A percentile compares a stretch with the other conserved stretches of the same genome.
Conservation (phyloP, 1,140 invertebrate genomes). For the Tetragnatha versicolor region DNA sequence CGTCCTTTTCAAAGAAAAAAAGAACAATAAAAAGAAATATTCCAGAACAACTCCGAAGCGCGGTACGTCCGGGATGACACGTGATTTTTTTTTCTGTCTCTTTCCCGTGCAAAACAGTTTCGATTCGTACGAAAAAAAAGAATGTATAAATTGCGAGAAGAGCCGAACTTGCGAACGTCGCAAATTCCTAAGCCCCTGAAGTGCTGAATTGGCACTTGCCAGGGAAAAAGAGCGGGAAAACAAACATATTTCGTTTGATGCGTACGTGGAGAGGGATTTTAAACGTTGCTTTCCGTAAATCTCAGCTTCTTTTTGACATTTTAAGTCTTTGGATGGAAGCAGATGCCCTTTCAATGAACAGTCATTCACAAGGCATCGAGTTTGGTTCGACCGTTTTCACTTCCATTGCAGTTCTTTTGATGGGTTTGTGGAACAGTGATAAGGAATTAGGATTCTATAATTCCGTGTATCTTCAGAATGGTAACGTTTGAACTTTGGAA, state of each 20-base stretch:
- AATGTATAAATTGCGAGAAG: background rate
- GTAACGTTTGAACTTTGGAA: no score
- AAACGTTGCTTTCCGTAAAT: background rate
- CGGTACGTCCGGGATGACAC: constrained; percentile 5
- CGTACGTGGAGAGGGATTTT: background rate
- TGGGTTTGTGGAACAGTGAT: no score
- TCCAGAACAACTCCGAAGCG: no score
- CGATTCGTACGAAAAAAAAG: background rate
- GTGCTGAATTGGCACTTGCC: background rate
- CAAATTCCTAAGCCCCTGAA: constrained; percentile 4
- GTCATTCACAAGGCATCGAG: no score
- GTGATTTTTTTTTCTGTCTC: background rate
- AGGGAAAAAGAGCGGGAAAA: background rate
- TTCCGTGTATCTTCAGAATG: no score
- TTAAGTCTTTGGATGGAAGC: background rate
- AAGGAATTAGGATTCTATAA: no score
- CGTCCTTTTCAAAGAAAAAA: no score
- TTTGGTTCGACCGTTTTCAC: no score
- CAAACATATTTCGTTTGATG: background rate
- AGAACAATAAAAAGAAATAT: no score
- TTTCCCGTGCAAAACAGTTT: no score
- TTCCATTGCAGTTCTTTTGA: no score
- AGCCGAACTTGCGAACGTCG: background rate
- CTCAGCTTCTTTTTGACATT: background rate
- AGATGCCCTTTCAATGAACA: no score